Evolutionary conservation across 2,888 invertebrate genomes (phyloP), one percentile per base, ranked within the genome.

Genomic region (Acheta domesticus): DNA sequence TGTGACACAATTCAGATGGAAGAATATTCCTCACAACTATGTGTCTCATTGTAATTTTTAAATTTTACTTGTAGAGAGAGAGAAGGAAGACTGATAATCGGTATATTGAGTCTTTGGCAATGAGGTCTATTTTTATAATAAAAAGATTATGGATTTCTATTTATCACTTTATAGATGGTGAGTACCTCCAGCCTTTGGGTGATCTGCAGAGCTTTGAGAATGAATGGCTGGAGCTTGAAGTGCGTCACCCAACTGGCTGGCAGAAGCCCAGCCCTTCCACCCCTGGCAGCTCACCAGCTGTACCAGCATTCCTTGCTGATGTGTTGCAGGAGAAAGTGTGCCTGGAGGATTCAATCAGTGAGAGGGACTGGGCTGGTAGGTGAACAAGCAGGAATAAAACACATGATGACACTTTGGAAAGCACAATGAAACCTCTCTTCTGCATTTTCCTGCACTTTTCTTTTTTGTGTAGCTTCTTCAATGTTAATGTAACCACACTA

Each of bases 141-240:
- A 36, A 36, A 5, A 36, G 36, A 5, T 5, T 0, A 8, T 36
- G 8, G 36, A 5, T 36, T 36, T 36, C 36, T 1, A 8, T 36
- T 36, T 36, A 36, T 36, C 36, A 36, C 36, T 8, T 36, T 36
- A 8, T 75, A 83, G 83, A 82, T 79, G 77, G 76, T 48, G 82
- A 83, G 77, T 81, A 81, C 78, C 74, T 78, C 21, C 80, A 81
- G 74, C 93, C 94, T 0, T 85, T 92, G 19, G 92, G 93, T 19
- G 95, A 96, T 85, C 87, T 94, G 16, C 92, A 92, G 85, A 92
- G 93, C 83, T 96, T 96, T 85, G 94, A 95, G 85, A 95, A 96
- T 85, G 96, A 96, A 85, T 96, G 96, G 96, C 91, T 96, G 87
- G 96, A 96, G 86, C 93, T 96, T 0, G 95, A 95, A 86, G 91